Evolutionary conservation across 2,113 vertebrate species (phyloP), one percentile per base, ranked within the genome.

Genomic region (Sterrhoptilus dennistouni): DNA sequence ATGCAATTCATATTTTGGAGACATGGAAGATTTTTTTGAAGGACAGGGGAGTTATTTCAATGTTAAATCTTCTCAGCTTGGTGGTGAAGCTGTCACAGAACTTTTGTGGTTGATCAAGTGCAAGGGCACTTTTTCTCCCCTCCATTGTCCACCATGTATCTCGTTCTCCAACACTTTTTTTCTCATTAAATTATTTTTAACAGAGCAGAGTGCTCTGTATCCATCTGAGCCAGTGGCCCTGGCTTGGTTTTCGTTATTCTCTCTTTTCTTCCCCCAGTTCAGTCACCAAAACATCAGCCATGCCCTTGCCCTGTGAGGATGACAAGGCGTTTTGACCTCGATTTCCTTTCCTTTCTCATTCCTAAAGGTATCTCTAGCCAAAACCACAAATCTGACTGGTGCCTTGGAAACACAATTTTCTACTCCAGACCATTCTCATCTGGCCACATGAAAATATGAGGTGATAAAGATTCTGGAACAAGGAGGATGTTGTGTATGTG

Each of bases 11-110:
- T 71, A 56, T 60, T 80, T 71, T 89, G 19, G 65, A 89, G 49
- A 66, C 24, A 8, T 4, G 9, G 33, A 47, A 83, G 33, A 54
- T 56, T 87, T 95, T 87, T 95, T 60, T 53, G 66, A 91, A 87
- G n/a, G 77, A 25, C 2, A 2, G 8, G 22, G 0, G 0, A 82
- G 15, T 74, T 44, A 47, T 42, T 36, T 77, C 25, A 63, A 23
- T 35, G 6, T 16, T n/a, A 72, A 50, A 56, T 70, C 14, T 66
- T 78, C 36, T 80, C 63, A 38, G 0, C 22, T 35, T 15, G 11
- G 40, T 31, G 19, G 57, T 31, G 59, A 89, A 77, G 42, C 27
- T 42, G 60, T 9, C 44, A 27, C 44, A 74, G 60, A 74, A 14
- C 24, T 53, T 15, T 28, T 24, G n/a, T 31, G 38, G 38, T 3